phyloP scores from a whole-genome alignment of 2,888 invertebrate species.

The Conus canariensis region DNA sequence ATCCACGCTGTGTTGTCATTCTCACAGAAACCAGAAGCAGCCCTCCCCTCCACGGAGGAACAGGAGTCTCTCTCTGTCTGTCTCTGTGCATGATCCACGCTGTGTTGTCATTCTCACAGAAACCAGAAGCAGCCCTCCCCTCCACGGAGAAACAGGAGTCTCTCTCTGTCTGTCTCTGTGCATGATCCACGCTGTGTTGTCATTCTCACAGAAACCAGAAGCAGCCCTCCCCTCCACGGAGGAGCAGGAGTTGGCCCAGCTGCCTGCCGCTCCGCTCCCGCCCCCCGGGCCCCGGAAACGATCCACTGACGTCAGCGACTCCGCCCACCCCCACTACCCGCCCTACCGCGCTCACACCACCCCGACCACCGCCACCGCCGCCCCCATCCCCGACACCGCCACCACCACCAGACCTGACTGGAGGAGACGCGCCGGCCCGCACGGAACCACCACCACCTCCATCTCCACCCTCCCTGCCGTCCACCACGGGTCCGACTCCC shows the following conservation, averaged over 20 bases:
- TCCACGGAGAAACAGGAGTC: too few species aligned
- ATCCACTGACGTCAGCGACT: neutral
- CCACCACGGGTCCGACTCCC: neutral
- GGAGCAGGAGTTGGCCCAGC: neutral
- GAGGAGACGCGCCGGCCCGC: neutral
- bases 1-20: too few species aligned
- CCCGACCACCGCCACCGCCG: neutral
- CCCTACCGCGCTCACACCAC: neutral
- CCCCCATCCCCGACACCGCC: neutral
- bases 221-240: neutral
- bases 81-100: too few species aligned
- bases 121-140: too few species aligned
- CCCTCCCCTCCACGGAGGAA: too few species aligned
- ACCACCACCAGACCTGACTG: neutral
- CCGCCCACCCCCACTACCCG: neutral
- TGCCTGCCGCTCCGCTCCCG: neutral
- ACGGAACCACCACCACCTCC: neutral
- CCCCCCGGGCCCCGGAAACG: neutral
- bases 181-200: too few species aligned
- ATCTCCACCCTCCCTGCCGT: neutral
- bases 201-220: neutral
- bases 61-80: too few species aligned
- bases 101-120: too few species aligned
- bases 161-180: too few species aligned
- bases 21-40: too few species aligned